Evolutionary conservation across 2,113 vertebrate species (phyloP), one percentile per base, ranked within the genome.

Genomic region (Ictalurus punctatus): DNA sequence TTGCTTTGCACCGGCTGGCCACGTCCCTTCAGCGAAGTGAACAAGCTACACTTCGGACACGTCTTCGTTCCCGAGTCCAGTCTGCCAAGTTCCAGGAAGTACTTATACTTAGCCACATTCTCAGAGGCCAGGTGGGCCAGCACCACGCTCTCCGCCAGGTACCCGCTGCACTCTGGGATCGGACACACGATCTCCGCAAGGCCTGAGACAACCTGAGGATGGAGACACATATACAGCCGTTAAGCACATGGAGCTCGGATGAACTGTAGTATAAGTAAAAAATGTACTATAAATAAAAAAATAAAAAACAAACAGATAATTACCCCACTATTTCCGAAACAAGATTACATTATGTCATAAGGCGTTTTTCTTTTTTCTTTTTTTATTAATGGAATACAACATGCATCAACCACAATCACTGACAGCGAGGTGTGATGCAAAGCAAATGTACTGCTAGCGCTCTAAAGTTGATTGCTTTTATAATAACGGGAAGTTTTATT

Each of bases 1-100:
- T 96, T 97, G 95, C 94, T 95, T 89, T 95, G 95, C 83, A 94
- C 95, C 90, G 96, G 96, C 93, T 96, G 95, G 95, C 95, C 94
- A 94, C 94, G 96, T 91, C 92, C 95, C 95, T 95, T 97, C 93
- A 99, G 96, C 27, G 97, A 97, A 90, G 97, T 99, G 96, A 99
- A 99, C 91, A 97, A 96, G 93, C 95, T 97, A 96, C 98, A 99
- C 93, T 99, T 98, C 69, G 98, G 98, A 90, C 98, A 99, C 71
- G 98, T 98, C 93, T 99, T 99, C 92, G 98, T 99, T 96, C 97
- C 97, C 59, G 97, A 96, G 95, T 99, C 97, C 89, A 99, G 96
- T 90, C 96, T 96, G 95, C 97, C 97, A 91, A 99, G 96, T 95
- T 99, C 98, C 95, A 98, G 92, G 93, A 99, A 98, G 95, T 99